Conservation (phyloP, 2,113 vertebrate species). For the Numenius arquata region DNA sequence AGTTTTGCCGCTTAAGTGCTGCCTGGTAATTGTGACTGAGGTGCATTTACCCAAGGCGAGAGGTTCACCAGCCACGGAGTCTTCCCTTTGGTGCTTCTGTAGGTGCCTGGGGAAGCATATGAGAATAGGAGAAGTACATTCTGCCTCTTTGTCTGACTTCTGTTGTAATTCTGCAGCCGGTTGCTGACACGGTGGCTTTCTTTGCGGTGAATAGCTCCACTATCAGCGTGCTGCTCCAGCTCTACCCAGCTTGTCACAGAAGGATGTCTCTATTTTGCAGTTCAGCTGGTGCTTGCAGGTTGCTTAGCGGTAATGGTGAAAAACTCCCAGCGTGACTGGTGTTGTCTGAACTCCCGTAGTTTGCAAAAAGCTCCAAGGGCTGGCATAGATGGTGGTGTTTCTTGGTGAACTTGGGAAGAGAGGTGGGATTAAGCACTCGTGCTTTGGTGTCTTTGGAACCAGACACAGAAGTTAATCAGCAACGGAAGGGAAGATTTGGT, state of each 20-base stretch:
- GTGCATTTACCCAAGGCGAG: neutral
- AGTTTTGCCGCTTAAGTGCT: neutral
- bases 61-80: fast-evolving
- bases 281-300: neutral
- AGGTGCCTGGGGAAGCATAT: neutral
- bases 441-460: neutral
- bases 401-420: neutral
- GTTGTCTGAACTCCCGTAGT: neutral
- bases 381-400: fast-evolving
- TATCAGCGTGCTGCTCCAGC: neutral
- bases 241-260: neutral
- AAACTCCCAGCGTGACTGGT: neutral
- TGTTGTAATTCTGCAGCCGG: neutral
- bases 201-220: neutral
- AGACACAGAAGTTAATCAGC: neutral
- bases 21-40: neutral
- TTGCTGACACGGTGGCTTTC: neutral
- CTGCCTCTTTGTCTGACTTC: neutral
- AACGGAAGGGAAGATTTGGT: neutral
- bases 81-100: neutral
- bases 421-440: too few relatives aligned
- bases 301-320: neutral
- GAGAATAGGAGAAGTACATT: neutral
- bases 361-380: neutral
- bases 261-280: neutral